A percentile compares a stretch with the other conserved stretches of the same genome.
phyloP scores from a whole-genome alignment of 2,113 vertebrate genomes.

The Paraplagusia blochii region DNA sequence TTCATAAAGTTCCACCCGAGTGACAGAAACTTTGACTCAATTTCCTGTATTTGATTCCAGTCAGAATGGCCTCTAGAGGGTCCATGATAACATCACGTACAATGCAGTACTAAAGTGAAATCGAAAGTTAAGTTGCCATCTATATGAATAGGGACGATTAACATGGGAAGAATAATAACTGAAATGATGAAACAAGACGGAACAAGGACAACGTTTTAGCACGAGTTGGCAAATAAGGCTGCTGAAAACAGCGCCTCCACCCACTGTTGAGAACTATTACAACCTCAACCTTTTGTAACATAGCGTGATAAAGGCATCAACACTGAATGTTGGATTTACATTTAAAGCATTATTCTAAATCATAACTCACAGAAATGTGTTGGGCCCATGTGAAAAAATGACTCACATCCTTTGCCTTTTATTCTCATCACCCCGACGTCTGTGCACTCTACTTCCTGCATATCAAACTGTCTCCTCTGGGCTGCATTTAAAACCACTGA shows the following conservation, averaged over 20 bases:
- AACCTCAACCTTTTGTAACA: no score
- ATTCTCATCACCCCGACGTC: slow-evolving; percentile 26
- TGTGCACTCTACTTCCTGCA: slow-evolving; percentile 32
- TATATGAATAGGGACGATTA: no score
- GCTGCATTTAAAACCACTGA: slow-evolving; percentile 58
- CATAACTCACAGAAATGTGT: no score
- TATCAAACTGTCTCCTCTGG: slow-evolving; percentile 41
- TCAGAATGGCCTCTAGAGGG: not conserved
- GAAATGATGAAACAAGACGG: not conserved
- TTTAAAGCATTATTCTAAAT: no score
- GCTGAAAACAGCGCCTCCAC: slow-evolving; percentile 1
- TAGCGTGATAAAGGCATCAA: no score
- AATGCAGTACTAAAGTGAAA: slow-evolving; percentile 9
- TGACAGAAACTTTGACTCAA: no score
- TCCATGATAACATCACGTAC: no score
- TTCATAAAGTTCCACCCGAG: no score
- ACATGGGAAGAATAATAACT: slow-evolving; percentile 5
- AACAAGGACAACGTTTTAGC: not conserved
- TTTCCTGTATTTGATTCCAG: not conserved
- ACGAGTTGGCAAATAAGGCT: no score
- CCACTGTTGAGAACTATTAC: not conserved
- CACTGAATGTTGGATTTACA: no score
- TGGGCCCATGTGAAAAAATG: slow-evolving; percentile 32
- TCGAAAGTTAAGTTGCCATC: not conserved
- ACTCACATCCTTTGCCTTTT: slow-evolving; percentile 25